These are phyloP conservation scores for Clivina fossor DNA, from an alignment of 2,888 invertebrate species.

Conservation along the genomic window DNA sequence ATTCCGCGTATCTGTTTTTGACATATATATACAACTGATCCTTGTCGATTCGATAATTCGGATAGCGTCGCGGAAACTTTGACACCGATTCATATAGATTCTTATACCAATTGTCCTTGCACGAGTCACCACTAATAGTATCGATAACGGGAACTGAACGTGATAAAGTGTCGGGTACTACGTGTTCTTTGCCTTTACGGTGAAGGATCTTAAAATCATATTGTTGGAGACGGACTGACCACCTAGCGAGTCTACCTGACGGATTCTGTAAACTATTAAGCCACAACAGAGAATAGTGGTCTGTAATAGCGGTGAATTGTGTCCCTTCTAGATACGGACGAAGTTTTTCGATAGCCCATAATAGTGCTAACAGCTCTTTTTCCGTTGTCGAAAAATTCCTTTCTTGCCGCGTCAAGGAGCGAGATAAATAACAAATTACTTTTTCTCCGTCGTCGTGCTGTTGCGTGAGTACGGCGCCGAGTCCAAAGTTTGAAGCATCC, in stretches of 20 bases:
- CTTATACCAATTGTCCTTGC: slow-evolving; percentile 15
- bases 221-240: too few relatives aligned
- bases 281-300: too few relatives aligned
- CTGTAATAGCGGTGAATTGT: neutral
- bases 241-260: too few relatives aligned
- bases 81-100: slow-evolving; percentile 31
- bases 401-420: neutral
- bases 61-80: slow-evolving; percentile 1
- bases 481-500: too few relatives aligned
- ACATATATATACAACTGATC: neutral
- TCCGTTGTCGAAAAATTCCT: neutral
- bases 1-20: neutral
- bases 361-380: neutral
- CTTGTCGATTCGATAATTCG: neutral
- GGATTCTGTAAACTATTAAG: too few relatives aligned
- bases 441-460: neutral
- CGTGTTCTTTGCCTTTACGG: slow-evolving; percentile 36
- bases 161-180: slow-evolving; percentile 40
- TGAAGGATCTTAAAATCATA: slow-evolving; percentile 36
- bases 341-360: neutral
- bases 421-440: neutral
- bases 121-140: neutral
- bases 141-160: slow-evolving; percentile 26
- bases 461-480: neutral
- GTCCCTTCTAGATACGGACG: neutral